Evolutionary conservation across 2,113 vertebrate species (phyloP), one percentile per base, ranked within the genome.

Genomic region (Cynocephalus volans): DNA sequence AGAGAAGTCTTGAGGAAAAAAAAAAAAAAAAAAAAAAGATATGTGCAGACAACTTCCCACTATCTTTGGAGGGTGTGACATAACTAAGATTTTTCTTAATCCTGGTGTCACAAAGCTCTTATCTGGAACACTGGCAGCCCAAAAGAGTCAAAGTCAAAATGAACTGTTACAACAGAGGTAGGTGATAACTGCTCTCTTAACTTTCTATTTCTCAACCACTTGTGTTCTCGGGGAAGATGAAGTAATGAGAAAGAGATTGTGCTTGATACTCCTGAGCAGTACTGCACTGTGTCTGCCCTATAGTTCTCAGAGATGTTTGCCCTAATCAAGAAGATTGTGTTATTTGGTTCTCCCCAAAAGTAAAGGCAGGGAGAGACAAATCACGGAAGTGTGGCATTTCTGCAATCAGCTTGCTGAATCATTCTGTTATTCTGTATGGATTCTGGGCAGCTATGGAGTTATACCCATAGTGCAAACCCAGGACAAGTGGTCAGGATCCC

Each of bases 21-120:
- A 77, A 2, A n/a, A 50, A 89, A 48, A 93, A 77, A 75, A 56
- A 83, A 67, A 92, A 93, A 92, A 92, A 93, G 89, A 64, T 70
- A 72, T 4, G 2, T 36, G 45, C 36, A 79, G 76, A 88, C 52
- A 50, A 75, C 52, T 88, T 87, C 75, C 54, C 31, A 64, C 17
- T 76, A 8, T 72, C n/a, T 87, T 33, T 85, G 90, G 41, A 92
- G 58, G 60, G 28, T 73, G 81, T 67, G 93, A 85, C 95, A 94
- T n/a, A 90, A n/a, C 41, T 62, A 80, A 48, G 67, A 58, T 85
- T 48, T 85, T 95, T 92, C 60, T 88, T 69, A 81, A 85, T 67
- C n/a, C 10, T 52, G 4, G 8, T 3, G 56, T 90, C 58, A 60
- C 13, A 67, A 75, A 85, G 28, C 45, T 14, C 76, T 91, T 92